Base-by-base conservation (phyloP, 2,888 invertebrate species). In the Hirtodrosophila cameraria region DNA sequence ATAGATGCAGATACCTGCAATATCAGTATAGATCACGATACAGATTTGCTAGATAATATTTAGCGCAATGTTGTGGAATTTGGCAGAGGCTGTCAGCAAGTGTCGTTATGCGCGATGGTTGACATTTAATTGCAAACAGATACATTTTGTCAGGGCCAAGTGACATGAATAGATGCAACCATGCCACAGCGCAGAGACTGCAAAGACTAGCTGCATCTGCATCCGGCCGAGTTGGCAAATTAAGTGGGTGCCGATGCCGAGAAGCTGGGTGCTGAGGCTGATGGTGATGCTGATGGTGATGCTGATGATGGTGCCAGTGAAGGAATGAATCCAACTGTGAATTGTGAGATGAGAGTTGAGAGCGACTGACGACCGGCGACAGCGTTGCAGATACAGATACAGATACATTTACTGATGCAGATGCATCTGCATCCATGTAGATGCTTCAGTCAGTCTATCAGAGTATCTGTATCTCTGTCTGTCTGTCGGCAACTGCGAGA, bases 71-170 rank as follows among this genome's bases (percentile, higher is more conserved):
- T 30, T 66, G 20, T 60, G 62, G 71, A 66, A 67, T 78, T 71
- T 68, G 65, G 81, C 64, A 54, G n/a, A n/a, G 58, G 30, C 52
- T 85, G 87, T 78, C 86, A 54, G 9, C 67, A 41, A 55, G 50
- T 58, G 70, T 50, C 62, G 66, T 59, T 68, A 59, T 60, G 69
- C 62, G 50, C 66, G 45, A 46, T 66, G 60, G 83, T 48, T 87
- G 86, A 82, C 86, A 86, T 79, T 86, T 82, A 82, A 82, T 82
- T 82, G 82, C 82, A 75, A 87, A 79, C 87, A 82, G 82, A 82
- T 86, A 83, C 87, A 83, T 70, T 82, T 83, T 87, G 86, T 83
- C 86, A 82, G 67, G 52, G 62, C 57, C 62, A 67, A 64, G 46
- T 54, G 68, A 81, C 50, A 48, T 39, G 62, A 57, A 83, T 64